These are phyloP conservation scores for Edolisoma coerulescens DNA, from an alignment of 2,113 vertebrate species.

Conservation along the genomic window DNA sequence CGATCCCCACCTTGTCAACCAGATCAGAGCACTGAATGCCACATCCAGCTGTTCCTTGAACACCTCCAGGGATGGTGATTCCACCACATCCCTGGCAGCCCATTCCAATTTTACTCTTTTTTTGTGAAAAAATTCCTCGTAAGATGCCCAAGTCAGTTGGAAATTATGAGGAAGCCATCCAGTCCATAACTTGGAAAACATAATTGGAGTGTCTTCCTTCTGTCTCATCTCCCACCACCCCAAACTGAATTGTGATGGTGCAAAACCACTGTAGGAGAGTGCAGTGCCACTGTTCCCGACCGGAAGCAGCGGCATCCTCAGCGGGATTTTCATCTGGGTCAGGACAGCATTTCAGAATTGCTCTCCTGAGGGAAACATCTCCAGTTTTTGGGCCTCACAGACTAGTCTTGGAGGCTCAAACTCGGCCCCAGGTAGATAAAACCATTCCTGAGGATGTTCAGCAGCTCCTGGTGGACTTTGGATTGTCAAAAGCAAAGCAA, in stretches of 20 bases:
- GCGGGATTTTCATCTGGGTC: background rate
- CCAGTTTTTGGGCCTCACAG: background rate
- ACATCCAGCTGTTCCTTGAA: accelerated
- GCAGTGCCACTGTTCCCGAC: accelerated
- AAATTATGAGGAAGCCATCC: background rate
- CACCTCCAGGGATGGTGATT: background rate
- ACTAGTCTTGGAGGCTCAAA: background rate
- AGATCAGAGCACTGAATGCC: background rate
- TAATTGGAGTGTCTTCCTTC: background rate
- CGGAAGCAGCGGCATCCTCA: accelerated
- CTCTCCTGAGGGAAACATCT: background rate
- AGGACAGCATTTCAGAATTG: background rate
- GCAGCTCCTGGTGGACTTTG: background rate
- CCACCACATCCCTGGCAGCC: background rate
- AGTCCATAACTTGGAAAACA: accelerated
- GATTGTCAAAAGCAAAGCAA: background rate
- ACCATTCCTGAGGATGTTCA: background rate
- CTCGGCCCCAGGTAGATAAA: background rate
- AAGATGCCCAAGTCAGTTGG: accelerated
- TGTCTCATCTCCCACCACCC: background rate
- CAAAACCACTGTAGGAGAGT: background rate
- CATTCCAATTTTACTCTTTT: background rate
- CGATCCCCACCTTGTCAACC: background rate
- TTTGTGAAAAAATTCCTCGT: background rate
- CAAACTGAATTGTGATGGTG: background rate